A percentile compares a stretch with the other conserved stretches of the same genome.
These are phyloP conservation scores for Hucho hucho DNA, from an alignment of 2,113 vertebrate genomes.

Conservation along the genomic window DNA sequence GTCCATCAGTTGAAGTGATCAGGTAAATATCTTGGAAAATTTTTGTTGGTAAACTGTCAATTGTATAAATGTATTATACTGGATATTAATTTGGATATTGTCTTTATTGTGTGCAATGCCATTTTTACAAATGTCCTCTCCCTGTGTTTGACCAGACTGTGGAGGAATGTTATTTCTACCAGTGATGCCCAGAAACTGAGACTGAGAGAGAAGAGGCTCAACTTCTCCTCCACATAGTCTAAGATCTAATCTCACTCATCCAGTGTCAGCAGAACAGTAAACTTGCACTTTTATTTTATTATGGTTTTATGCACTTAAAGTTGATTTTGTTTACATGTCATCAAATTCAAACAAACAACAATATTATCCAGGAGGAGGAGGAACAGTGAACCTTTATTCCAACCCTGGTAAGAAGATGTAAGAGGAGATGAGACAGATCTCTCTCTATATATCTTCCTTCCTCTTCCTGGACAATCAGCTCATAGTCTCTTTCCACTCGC, in stretches of 20 bases:
- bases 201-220: slow-evolving; percentile 76
- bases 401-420: too few relatives aligned
- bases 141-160: slow-evolving; percentile 73
- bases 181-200: slow-evolving; percentile 49
- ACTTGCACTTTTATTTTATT: too few relatives aligned
- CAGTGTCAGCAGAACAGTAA: not conserved
- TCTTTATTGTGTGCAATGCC: not conserved
- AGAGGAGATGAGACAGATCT: too few relatives aligned
- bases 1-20: slow-evolving; percentile 72
- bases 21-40: slow-evolving; percentile 63
- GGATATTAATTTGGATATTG: not conserved
- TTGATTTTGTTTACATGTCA: too few relatives aligned
- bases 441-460: not conserved
- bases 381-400: too few relatives aligned
- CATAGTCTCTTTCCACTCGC: slow-evolving; percentile 37
- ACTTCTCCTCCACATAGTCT: slow-evolving; percentile 73
- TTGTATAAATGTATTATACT: too few relatives aligned
- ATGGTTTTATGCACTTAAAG: too few relatives aligned
- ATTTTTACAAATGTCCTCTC: not conserved
- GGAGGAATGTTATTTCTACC: slow-evolving; percentile 77
- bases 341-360: too few relatives aligned
- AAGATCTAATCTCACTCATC: slow-evolving; percentile 21
- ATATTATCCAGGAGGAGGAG: too few relatives aligned
- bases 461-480: slow-evolving; percentile 21
- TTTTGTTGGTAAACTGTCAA: too few relatives aligned